Percentiles rank a stretch among this genome's conserved stretches.
These are phyloP conservation scores for Brachyhypopomus occidentalis DNA, from an alignment of 2,113 vertebrate genomes.

Conservation along the genomic window DNA sequence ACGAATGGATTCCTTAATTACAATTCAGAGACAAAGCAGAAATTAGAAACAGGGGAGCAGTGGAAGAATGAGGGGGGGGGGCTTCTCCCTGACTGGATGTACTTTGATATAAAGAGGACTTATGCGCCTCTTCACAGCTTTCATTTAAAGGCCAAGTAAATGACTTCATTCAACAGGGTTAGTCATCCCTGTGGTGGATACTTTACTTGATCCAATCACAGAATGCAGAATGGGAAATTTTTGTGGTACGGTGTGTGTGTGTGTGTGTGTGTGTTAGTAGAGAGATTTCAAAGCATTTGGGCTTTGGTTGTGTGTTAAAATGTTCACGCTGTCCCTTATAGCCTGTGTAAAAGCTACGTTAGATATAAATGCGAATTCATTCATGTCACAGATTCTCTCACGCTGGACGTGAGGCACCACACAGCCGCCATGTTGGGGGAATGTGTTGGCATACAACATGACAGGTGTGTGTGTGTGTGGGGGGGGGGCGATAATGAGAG, in stretches of 20 bases:
- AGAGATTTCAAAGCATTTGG: too few relatives aligned
- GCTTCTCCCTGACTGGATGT: constrained; percentile 26
- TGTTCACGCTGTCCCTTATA: too few relatives aligned
- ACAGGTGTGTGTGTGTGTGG: too few relatives aligned
- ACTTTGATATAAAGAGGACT: constrained; percentile 31
- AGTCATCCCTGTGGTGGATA: not conserved
- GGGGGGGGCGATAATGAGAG: too few relatives aligned
- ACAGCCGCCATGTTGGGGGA: too few relatives aligned
- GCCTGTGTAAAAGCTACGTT: not conserved
- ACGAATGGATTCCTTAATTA: constrained; percentile 52
- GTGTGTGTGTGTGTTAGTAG: not conserved
- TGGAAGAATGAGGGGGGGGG: not conserved
- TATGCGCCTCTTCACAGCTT: constrained; percentile 10
- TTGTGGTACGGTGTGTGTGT: not conserved
- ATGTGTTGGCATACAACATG: too few relatives aligned
- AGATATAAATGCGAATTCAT: too few relatives aligned
- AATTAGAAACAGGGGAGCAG: constrained; percentile 48
- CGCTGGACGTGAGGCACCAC: too few relatives aligned
- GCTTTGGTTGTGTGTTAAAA: too few relatives aligned
- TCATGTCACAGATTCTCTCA: too few relatives aligned
- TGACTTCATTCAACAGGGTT: constrained; percentile 1
- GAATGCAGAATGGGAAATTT: not conserved
- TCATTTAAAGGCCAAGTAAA: constrained; percentile 13
- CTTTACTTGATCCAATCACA: not conserved
- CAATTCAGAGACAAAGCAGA: constrained; percentile 42